Percentiles rank a stretch among this genome's conserved stretches.
phyloP scores from a whole-genome alignment of 2,888 invertebrate species.

The Idaea aversata region DNA sequence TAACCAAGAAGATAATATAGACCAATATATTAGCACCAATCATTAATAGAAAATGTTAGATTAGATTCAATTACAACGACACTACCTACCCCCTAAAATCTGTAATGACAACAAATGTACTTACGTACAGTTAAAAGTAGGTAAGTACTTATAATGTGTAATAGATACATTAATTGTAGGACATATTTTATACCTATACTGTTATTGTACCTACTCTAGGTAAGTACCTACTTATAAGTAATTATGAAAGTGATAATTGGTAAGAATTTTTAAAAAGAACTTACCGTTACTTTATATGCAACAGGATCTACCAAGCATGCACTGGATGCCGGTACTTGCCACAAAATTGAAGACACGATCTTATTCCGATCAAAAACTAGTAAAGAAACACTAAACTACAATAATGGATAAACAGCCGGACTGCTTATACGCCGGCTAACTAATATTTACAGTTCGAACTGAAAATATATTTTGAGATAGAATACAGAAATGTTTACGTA shows the following conservation, averaged over 20 bases:
- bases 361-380: slow-evolving; percentile 43
- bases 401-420: slow-evolving; percentile 16
- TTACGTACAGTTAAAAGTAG: no score
- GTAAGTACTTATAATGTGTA: no score
- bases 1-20: no score
- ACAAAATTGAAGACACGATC: slow-evolving; percentile 64
- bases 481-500: slow-evolving; percentile 56
- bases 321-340: slow-evolving; percentile 65
- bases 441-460: slow-evolving; percentile 37
- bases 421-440: slow-evolving; percentile 30
- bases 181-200: no score
- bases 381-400: slow-evolving; percentile 37
- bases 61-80: no score
- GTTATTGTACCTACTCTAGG: no score
- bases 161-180: no score
- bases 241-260: not conserved
- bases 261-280: slow-evolving; percentile 46
- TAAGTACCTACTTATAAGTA: not conserved
- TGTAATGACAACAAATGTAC: no score
- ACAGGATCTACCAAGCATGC: slow-evolving; percentile 67
- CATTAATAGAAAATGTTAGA: no score
- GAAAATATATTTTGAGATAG: slow-evolving; percentile 33
- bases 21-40: no score
- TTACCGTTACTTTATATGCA: slow-evolving; percentile 72
- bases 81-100: no score